A percentile compares a stretch with the other conserved stretches of the same genome.
These are phyloP conservation scores for Poeciliopsis occidentalis DNA, from an alignment of 2,113 vertebrate genomes.

Conservation along the genomic window DNA sequence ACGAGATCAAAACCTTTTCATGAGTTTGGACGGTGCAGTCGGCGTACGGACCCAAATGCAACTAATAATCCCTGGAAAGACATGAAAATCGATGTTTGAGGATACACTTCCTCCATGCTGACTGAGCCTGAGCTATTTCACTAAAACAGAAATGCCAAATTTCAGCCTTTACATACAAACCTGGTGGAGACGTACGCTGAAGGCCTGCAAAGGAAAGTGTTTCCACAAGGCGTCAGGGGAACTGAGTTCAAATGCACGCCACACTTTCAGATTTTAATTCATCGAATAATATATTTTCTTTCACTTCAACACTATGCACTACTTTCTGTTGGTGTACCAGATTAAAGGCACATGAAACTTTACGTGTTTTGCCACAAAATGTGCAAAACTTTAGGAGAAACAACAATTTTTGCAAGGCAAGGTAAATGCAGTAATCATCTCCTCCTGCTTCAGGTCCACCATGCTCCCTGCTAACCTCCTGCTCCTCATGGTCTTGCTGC, in stretches of 20 bases:
- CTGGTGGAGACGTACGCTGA: neutral
- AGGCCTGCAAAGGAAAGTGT: neutral
- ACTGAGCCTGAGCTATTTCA: neutral
- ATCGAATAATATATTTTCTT: too few species aligned
- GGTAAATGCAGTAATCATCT: neutral
- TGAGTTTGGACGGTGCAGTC: neutral
- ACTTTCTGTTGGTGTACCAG: neutral
- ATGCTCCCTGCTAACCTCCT: conserved; percentile 87
- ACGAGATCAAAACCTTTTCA: neutral
- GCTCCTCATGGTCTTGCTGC: conserved; percentile 83
- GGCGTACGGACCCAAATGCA: too few species aligned
- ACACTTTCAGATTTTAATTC: neutral
- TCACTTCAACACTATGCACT: neutral
- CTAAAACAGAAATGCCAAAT: neutral
- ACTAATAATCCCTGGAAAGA: too few species aligned
- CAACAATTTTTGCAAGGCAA: neutral
- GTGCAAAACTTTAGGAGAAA: neutral
- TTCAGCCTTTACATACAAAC: neutral
- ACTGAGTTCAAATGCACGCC: neutral
- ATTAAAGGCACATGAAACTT: neutral
- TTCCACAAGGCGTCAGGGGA: neutral
- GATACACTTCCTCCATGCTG: neutral
- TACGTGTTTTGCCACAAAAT: neutral
- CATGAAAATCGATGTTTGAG: neutral
- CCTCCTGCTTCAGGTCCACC: conserved; percentile 74